Evolutionary conservation across 1,140 invertebrate genomes (phyloP).

Genomic region (Drosophila teissieri): DNA sequence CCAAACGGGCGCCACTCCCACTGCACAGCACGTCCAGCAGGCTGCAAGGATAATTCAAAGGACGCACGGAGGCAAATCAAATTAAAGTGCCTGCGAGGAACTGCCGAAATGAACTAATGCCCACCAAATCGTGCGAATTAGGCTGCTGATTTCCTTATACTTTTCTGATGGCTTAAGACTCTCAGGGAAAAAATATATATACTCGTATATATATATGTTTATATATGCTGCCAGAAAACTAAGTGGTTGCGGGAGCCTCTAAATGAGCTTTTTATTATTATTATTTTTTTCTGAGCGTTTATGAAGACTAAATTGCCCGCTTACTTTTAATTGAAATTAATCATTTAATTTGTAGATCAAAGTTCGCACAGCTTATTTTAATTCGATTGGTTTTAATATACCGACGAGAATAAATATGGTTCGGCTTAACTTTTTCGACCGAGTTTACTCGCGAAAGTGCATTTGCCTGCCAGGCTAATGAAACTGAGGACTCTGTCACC

Average conservation of each 20-base stretch:
- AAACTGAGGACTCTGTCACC: conserved; percentile 34
- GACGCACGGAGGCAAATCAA: conserved; percentile 19
- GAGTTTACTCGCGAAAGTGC: neutral
- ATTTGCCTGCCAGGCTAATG: conserved; percentile 3
- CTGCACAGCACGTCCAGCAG: conserved; percentile 71
- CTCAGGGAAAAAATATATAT: neutral
- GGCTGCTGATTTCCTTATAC: neutral
- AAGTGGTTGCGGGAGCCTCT: neutral
- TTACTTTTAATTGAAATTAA: neutral
- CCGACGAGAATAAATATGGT: neutral
- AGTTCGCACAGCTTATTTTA: neutral
- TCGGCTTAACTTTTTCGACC: neutral
- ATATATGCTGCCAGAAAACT: neutral
- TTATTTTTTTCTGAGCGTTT: neutral
- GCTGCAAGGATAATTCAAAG: conserved; percentile 45
- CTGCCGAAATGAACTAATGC: conserved; percentile 18
- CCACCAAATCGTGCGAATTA: conserved; percentile 28
- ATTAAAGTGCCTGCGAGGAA: conserved; percentile 13
- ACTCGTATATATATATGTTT: neutral
- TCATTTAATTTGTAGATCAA: neutral
- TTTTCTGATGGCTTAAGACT: conserved; percentile 3
- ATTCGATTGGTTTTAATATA: neutral
- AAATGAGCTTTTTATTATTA: conserved; percentile 10
- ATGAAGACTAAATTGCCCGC: neutral
- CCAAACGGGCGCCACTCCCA: conserved; percentile 77